A percentile compares a stretch with the other conserved stretches of the same genome.
Conservation (phyloP, 2,888 invertebrate genomes). For the Eupithecia insigniata region DNA sequence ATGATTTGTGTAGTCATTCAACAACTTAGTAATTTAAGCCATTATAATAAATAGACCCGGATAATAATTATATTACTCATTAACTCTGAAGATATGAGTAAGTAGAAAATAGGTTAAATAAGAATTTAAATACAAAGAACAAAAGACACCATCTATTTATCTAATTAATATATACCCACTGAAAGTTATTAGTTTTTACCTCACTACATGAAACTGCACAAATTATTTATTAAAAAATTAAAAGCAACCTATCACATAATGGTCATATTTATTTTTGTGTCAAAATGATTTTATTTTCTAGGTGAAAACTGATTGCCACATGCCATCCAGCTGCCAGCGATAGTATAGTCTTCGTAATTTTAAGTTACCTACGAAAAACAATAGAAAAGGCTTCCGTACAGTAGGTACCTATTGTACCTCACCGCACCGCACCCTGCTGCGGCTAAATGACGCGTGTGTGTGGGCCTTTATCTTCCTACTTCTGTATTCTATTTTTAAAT, state of each 20-base stretch:
- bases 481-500: constrained; percentile 51
- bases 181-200: background rate
- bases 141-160: background rate
- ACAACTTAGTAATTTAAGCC: background rate
- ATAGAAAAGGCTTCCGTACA: constrained; percentile 19
- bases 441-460: constrained; percentile 14
- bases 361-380: constrained; percentile 42
- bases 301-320: constrained; percentile 78
- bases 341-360: constrained; percentile 45
- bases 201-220: background rate
- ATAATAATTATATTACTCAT: background rate
- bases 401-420: background rate
- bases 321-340: constrained; percentile 57
- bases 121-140: background rate
- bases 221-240: constrained; percentile 5
- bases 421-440: constrained; percentile 14
- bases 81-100: background rate
- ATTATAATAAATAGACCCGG: background rate
- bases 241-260: too few relatives aligned
- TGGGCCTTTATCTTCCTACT: constrained; percentile 34
- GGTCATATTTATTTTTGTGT: constrained; percentile 20
- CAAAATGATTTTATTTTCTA: constrained; percentile 60
- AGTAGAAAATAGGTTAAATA: background rate
- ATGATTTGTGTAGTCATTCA: background rate
- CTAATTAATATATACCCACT: too few relatives aligned